Conservation (phyloP, 2,113 vertebrate genomes). For the Heptranchias perlo region DNA sequence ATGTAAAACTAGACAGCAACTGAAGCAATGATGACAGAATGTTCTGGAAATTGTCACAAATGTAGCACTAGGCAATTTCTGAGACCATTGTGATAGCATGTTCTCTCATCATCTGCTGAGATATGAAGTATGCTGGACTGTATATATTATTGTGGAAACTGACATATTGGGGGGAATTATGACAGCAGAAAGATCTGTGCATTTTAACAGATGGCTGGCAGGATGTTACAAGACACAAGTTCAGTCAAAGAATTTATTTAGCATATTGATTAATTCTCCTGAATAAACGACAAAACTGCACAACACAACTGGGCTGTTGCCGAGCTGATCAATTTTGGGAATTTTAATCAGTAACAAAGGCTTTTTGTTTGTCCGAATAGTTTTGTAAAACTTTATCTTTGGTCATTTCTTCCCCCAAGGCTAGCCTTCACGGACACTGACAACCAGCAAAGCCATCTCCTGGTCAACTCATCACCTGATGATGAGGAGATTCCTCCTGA, state of each 20-base stretch:
- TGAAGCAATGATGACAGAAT: not conserved
- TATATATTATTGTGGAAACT: conserved; percentile 30
- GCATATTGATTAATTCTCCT: not conserved
- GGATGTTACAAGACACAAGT: not conserved
- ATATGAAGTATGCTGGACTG: not conserved
- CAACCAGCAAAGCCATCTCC: not conserved
- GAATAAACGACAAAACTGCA: not conserved
- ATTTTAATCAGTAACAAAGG: not conserved
- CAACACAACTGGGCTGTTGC: not conserved
- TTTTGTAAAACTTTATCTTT: not conserved
- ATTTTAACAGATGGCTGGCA: not conserved
- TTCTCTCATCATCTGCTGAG: conserved; percentile 20
- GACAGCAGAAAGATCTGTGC: conserved; percentile 26
- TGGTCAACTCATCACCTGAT: not conserved
- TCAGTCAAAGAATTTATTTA: not conserved
- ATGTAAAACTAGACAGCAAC: not conserved
- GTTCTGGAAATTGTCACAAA: not conserved
- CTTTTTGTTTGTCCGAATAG: not conserved
- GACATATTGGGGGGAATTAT: not conserved
- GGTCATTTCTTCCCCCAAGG: not conserved
- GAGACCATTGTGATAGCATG: not conserved
- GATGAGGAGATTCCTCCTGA: not conserved
- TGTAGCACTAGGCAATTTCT: conserved; percentile 16
- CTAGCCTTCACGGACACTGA: not conserved
- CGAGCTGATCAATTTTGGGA: not conserved